Base-by-base conservation (phyloP, 2,888 invertebrate species). In the Cistogaster globosa region DNA sequence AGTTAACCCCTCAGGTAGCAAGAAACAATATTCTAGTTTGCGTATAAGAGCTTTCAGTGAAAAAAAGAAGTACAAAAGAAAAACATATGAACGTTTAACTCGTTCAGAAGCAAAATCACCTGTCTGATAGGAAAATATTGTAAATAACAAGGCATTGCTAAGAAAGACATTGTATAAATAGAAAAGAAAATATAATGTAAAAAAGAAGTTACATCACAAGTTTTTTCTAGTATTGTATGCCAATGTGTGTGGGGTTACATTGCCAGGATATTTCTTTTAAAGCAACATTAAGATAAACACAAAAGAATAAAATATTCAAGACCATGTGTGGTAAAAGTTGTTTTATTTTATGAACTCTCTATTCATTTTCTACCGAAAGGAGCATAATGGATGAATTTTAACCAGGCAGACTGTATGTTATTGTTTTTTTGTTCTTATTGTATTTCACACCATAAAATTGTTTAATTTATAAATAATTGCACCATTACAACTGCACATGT, bases 401-500 rank as follows among this genome's bases (percentile, higher is more conserved):
- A 51, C 38, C 32, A 42, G 62, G 62, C 26, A 60, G 69, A 60
- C 57, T 60, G 51, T 14, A 48, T 71, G 71, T 71, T 22, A 62
- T 68, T 65, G 58, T 67, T 42, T 42, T 12, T 42, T 42, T 42
- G 42, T 42, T 42, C 6, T 7, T 42, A 12, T 42, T 26, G 26
- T 65, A 57, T 75, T 38, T 16, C 80, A 67, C 84, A 81, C 53
- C 67, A 67, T 62, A 51, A 72, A 84, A 72, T 63, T 67, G 38
- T 76, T 80, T 84, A 75, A 84, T 76, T 84, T 67, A 80, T 36
- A 80, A 84, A 77, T 80, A 62, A 65, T 76, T 77, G 84, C 80
- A 77, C 58, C 57, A 72, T 63, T 81, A 72, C 84, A 77, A 45
- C 68, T 62, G 76, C 60, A 76, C 55, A 20, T 5, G 45, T 18